phyloP scores from a whole-genome alignment of 2,113 vertebrate species.

The Gallinago jamesoni region DNA sequence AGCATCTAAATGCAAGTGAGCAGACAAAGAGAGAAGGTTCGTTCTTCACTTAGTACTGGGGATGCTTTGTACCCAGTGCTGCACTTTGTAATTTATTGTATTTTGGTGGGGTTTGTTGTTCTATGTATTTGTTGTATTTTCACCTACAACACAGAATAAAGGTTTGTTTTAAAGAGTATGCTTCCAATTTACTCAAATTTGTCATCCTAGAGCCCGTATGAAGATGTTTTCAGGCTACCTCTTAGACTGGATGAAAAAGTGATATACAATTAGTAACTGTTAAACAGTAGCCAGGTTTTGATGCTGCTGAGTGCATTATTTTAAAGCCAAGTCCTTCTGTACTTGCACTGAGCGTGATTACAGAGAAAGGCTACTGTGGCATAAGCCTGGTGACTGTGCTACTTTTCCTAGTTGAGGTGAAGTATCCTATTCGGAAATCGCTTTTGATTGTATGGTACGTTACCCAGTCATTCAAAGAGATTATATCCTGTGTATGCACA shows the following conservation, averaged over 20 bases:
- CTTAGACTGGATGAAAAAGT: background rate
- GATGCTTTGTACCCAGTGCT: background rate
- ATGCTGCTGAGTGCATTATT: background rate
- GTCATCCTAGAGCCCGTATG: background rate
- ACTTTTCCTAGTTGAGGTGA: background rate
- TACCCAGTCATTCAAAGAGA: background rate
- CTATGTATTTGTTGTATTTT: background rate
- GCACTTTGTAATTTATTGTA: background rate
- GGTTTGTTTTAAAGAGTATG: background rate
- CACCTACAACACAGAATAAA: background rate
- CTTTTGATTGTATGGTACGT: background rate
- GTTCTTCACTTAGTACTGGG: background rate
- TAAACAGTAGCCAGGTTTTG: background rate
- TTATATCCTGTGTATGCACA: background rate
- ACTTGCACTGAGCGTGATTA: background rate
- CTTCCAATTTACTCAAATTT: background rate
- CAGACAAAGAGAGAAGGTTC: background rate
- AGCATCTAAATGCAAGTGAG: background rate
- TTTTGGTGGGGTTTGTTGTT: background rate
- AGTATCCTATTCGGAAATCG: background rate
- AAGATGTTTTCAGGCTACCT: background rate
- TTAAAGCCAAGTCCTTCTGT: background rate
- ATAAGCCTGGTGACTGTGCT: background rate
- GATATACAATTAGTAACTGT: background rate
- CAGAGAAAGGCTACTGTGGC: background rate